Evolutionary conservation across 2,888 invertebrate genomes (phyloP).

Genomic region (Conchocele bisecta): DNA sequence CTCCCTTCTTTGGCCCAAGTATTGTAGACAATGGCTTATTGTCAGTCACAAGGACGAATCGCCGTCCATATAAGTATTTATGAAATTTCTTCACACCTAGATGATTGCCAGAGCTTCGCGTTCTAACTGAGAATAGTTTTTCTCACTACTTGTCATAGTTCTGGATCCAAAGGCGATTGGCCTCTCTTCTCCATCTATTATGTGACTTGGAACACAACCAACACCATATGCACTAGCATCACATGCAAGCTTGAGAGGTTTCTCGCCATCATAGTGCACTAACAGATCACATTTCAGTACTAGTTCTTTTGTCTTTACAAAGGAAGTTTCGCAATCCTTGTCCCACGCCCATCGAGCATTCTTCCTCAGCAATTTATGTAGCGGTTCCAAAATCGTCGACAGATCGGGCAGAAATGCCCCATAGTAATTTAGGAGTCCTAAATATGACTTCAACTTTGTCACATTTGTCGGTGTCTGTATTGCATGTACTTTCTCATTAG

Average conservation of each 20-base stretch:
- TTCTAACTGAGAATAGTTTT: constrained; percentile 80
- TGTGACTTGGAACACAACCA: constrained; percentile 69
- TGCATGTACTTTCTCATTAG: constrained; percentile 27
- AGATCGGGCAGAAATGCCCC: constrained; percentile 28
- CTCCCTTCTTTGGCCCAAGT: constrained; percentile 73
- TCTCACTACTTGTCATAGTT: no score
- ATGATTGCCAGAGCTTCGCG: constrained; percentile 80
- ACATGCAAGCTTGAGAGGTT: constrained; percentile 45
- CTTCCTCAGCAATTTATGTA: constrained; percentile 21
- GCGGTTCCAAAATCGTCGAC: constrained; percentile 28
- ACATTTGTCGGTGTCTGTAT: constrained; percentile 40
- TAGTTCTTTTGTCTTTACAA: constrained; percentile 12
- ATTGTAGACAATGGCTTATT: constrained; percentile 81
- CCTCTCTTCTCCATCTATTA: no score
- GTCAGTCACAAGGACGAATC: constrained; percentile 82
- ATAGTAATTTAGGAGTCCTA: constrained; percentile 47
- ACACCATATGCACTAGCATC: constrained; percentile 74
- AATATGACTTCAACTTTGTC: constrained; percentile 35
- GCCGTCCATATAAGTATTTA: constrained; percentile 80
- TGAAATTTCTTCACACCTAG: constrained; percentile 82
- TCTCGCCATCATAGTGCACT: constrained; percentile 13
- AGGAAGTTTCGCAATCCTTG: constrained; percentile 3
- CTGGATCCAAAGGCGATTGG: no score
- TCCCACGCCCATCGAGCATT: constrained; percentile 7
- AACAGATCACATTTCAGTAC: no score